These are phyloP conservation scores for Hemaris fuciformis DNA, from an alignment of 2,888 invertebrate genomes.

Conservation along the genomic window DNA sequence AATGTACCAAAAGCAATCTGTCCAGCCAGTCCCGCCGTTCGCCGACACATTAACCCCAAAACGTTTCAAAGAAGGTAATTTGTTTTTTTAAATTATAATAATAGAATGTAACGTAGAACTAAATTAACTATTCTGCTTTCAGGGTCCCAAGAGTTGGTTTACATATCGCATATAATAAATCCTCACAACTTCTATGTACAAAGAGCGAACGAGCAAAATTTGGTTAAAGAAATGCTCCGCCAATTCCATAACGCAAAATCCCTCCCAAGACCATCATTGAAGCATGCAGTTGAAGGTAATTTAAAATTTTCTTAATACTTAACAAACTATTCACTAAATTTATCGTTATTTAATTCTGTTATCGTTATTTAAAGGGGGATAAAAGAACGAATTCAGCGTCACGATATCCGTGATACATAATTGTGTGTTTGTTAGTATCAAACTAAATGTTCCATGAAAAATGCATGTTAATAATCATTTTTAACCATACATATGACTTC, in stretches of 20 bases:
- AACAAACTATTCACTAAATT: not conserved
- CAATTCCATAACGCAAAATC: slow-evolving; percentile 61
- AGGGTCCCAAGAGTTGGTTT: slow-evolving; percentile 75
- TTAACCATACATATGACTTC: no score
- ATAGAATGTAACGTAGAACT: not conserved
- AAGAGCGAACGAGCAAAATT: slow-evolving; percentile 53
- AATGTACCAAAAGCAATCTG: slow-evolving; percentile 36
- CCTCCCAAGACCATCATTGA: slow-evolving; percentile 52
- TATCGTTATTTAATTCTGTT: no score
- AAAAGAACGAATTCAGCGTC: no score
- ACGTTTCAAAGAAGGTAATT: slow-evolving; percentile 58
- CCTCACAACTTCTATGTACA: slow-evolving; percentile 85
- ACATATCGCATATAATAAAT: slow-evolving; percentile 81
- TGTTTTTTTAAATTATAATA: not conserved
- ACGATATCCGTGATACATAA: no score
- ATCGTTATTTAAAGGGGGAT: no score
- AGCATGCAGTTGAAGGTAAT: slow-evolving; percentile 58
- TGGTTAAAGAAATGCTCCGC: slow-evolving; percentile 60
- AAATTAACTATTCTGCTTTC: slow-evolving; percentile 20
- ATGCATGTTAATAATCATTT: no score
- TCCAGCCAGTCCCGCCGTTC: slow-evolving; percentile 51
- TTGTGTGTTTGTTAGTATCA: no score
- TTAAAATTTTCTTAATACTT: slow-evolving; percentile 3
- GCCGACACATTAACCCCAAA: slow-evolving; percentile 50
- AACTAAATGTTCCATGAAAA: no score